Evolutionary conservation across 2,113 vertebrate genomes (phyloP), one percentile per base, ranked within the genome.

Genomic region (Caloenas nicobarica): DNA sequence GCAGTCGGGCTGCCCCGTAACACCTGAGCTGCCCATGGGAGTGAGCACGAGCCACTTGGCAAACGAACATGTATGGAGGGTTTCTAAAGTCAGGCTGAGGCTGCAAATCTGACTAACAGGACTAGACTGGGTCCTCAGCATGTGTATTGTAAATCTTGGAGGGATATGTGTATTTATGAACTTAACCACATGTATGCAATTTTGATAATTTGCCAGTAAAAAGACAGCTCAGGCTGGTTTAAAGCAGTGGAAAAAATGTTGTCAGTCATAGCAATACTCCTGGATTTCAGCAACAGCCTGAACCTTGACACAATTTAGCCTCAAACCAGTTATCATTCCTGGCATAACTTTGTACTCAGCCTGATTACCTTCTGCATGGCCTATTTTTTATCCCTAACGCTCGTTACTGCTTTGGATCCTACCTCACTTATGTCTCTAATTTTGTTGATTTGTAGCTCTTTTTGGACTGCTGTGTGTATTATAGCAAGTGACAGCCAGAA

Each of bases 61-160:
- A 71, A 46, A 66, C 1, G 2, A 42, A 48, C 11, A 0, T 1
- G 3, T 57, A 3, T 4, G 36, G 34, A 16, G 7, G 6, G 5
- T 19, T 84, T 84, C 46, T 70, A 5, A 93, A 72, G n/a, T n/a
- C 58, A 86, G 26, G 14, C 38, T 66, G 54, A 61, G 29, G 23
- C 50, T 69, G 36, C 36, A 94, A 16, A 91, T 53, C 13, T 48
- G n/a, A 19, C 13, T 23, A 36, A 40, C n/a, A 48, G 34, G 83
- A 22, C 21, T 29, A 61, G 26, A 9, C 26, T 89, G 61, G 11
- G 16, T 88, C 57, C 70, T 80, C 2, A 38, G 58, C 48, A 23
- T 5, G 4, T 23, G 5, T 51, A 2, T 23, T 64, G 12, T 38
- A 70, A 46, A 51, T 82, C 31, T 44, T 83, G 9, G 17, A 33